Base-by-base conservation (phyloP, 1,140 invertebrate genomes). In the Battus philenor region DNA sequence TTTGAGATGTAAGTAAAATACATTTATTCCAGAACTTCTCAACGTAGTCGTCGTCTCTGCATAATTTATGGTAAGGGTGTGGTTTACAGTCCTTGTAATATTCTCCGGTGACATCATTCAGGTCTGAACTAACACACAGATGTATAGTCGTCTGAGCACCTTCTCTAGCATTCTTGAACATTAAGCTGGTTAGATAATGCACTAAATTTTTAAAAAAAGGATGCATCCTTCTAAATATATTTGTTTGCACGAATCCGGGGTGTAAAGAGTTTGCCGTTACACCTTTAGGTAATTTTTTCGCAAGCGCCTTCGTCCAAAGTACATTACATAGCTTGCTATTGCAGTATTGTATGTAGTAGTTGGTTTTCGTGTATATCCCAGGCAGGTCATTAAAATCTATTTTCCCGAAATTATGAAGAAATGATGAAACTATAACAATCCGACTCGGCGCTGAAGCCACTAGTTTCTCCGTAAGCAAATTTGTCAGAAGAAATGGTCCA, bases 401-500 rank as follows among this genome's bases (percentile, higher is more conserved):
- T 7, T 59, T 68, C 5, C 87, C 89, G 17, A 48, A 56, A 10
- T 54, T 49, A 56, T 93, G 88, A 1, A 87, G 75, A 9, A 86
- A 53, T 1, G 92, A 93, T 0, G 92, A 90, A 0, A 94, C 89
- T 48, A 89, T 91, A 1, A 94, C 72, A 12, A 94, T 91, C 30
- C 92, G 83, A 59, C 83, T 86, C 0, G 91, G 88, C 11, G 81
- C 71, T 0, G 71, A 71, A 5, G 45, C 49, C 3, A 39, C 50
- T 1, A 84, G 17, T 64, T 87, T 88, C 84, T 90, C 88, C 5
- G 90, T 50, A 1, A 93, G 63, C 4, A 93, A 65, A 53, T 90
- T 88, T 3, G 91, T 92, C 2, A 93, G 62, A 7, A 92, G 72
- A 66, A 92, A 92, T 5, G 89, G 91, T 26, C 90, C 90, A 46